Percentiles rank a stretch among this genome's conserved stretches.
These are phyloP conservation scores for Lycodopsis pacificus DNA, from an alignment of 2,797 vertebrate species.

Conservation along the genomic window DNA sequence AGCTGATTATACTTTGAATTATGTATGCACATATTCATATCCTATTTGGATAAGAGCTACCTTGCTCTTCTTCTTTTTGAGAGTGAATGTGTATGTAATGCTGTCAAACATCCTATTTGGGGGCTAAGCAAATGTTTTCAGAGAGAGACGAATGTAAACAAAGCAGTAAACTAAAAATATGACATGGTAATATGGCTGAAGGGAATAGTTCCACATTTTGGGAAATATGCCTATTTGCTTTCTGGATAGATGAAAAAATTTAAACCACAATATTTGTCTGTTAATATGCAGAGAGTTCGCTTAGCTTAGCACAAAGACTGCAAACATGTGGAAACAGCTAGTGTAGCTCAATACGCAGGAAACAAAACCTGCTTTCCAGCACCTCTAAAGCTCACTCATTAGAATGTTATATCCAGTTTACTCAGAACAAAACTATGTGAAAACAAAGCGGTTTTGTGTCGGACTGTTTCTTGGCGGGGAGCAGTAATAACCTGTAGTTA, in stretches of 20 bases:
- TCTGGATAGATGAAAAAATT: background rate
- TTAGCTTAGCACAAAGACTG: constrained; percentile 1
- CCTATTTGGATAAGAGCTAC: constrained; percentile 28
- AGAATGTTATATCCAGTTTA: background rate
- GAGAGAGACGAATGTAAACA: constrained; percentile 22
- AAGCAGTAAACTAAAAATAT: constrained; percentile 13
- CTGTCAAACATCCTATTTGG: constrained; percentile 36
- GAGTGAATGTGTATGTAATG: constrained; percentile 30
- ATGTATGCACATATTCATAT: constrained; percentile 41
- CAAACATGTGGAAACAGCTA: background rate
- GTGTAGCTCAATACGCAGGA: background rate
- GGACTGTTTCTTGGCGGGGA: background rate
- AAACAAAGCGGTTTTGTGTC: background rate
- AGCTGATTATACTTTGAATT: constrained; percentile 45
- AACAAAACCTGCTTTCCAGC: background rate
- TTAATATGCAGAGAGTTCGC: background rate
- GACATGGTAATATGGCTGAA: background rate
- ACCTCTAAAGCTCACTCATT: constrained; percentile 4
- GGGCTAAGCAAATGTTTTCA: constrained; percentile 29
- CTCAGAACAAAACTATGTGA: background rate
- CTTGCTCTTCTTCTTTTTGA: constrained; percentile 37
- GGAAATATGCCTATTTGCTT: background rate
- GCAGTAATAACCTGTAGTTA: background rate
- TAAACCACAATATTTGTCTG: background rate
- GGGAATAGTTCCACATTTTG: background rate